phyloP scores from a whole-genome alignment of 2,113 vertebrate species.

The Entelurus aequoreus region DNA sequence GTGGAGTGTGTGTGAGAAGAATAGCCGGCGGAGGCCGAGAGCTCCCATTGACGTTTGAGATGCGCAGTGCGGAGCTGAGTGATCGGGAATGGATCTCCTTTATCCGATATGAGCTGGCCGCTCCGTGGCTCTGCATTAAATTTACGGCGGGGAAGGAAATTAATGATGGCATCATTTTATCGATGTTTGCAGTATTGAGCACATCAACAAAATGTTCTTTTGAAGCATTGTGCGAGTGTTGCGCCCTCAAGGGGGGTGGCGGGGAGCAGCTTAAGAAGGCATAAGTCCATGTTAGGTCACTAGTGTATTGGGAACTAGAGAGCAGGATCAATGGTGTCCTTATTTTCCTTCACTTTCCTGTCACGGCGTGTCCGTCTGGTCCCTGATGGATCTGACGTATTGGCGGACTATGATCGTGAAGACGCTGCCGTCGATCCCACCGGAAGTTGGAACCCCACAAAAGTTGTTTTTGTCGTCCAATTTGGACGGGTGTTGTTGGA shows the following conservation, averaged over 20 bases:
- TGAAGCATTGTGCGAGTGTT: conserved; percentile 61
- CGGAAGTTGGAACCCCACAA: conserved; percentile 25
- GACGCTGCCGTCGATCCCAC: no score
- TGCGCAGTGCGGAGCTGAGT: conserved; percentile 38
- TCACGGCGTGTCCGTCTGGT: conserved; percentile 45
- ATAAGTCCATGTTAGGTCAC: conserved; percentile 67
- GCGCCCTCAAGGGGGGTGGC: conserved; percentile 7
- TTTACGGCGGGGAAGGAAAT: conserved; percentile 64
- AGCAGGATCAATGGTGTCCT: conserved; percentile 54
- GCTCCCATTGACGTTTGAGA: conserved; percentile 47
- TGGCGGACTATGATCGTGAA: no score
- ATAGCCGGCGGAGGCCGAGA: conserved; percentile 62
- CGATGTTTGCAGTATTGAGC: conserved; percentile 65
- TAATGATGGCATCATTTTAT: conserved; percentile 69
- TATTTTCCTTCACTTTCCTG: conserved; percentile 59
- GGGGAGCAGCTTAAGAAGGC: conserved; percentile 61
- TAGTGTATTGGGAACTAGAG: conserved; percentile 58
- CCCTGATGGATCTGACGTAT: no score
- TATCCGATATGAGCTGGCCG: conserved; percentile 66
- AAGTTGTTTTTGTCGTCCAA: conserved; percentile 1
- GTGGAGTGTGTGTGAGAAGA: conserved; percentile 59
- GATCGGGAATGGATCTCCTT: conserved; percentile 56
- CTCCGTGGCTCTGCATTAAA: conserved; percentile 64
- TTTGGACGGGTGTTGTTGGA: conserved; percentile 12
- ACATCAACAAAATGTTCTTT: conserved; percentile 72